Conservation (phyloP, 2,113 vertebrate species). For the Nothoprocta perdicaria region DNA sequence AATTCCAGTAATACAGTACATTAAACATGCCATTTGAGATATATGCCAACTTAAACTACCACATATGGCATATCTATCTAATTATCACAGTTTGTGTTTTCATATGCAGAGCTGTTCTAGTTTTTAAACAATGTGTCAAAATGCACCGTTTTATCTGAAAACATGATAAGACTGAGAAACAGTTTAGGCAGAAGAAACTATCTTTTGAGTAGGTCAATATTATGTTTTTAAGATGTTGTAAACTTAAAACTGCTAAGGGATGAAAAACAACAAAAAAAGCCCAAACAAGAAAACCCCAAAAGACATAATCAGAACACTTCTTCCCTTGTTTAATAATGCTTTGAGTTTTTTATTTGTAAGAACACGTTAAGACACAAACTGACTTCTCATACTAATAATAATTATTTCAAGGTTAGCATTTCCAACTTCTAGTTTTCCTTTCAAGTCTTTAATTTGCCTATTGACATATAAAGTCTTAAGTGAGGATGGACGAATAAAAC, state of each 20-base stretch:
- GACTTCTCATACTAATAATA: not conserved
- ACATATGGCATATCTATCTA: conserved; percentile 67
- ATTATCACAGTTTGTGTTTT: conserved; percentile 79
- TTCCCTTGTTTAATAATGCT: not conserved
- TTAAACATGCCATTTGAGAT: conserved; percentile 71
- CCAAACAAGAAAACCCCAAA: not conserved
- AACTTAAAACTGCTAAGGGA: not conserved
- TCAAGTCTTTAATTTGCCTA: not conserved
- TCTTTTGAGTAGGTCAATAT: not conserved
- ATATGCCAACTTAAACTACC: conserved; percentile 68
- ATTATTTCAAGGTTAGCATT: not conserved
- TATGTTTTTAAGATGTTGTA: not conserved
- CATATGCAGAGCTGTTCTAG: conserved; percentile 61
- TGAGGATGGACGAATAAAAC: not conserved
- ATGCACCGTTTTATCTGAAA: conserved; percentile 55
- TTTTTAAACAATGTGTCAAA: conserved; percentile 75
- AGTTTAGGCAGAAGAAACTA: conserved; percentile 25
- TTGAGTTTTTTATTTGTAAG: not conserved
- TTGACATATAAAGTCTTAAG: not conserved
- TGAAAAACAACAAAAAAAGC: not conserved
- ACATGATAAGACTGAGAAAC: conserved; percentile 6
- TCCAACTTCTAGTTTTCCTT: not conserved
- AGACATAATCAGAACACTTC: not conserved
- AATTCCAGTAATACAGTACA: conserved; percentile 57
- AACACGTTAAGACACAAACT: not conserved